Evolutionary conservation across 2,797 vertebrate species (phyloP).

Genomic region (Octomys mimax): DNA sequence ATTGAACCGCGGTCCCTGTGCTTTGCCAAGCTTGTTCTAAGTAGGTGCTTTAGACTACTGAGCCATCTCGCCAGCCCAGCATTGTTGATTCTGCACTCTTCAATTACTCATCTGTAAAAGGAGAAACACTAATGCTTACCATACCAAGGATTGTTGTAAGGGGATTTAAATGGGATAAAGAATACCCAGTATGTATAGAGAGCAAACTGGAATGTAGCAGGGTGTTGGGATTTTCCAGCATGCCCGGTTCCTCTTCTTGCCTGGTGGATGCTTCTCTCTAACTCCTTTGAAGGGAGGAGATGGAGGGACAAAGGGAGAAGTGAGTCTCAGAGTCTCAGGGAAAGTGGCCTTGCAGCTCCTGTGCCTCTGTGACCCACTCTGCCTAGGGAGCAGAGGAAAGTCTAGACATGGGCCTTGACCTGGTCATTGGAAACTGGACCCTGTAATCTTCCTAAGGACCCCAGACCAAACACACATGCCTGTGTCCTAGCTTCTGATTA

Average conservation of each 20-base stretch:
- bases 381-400: neutral
- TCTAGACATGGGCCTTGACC: neutral
- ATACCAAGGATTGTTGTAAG: neutral
- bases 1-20: too few species aligned
- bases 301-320: neutral
- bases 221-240: neutral
- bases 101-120: conserved; percentile 17
- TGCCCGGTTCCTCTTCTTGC: neutral
- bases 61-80: too few species aligned
- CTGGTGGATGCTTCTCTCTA: neutral
- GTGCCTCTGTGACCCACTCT: neutral
- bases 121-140: neutral
- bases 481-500: neutral
- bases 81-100: neutral
- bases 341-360: neutral
- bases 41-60: too few species aligned
- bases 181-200: neutral
- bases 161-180: neutral
- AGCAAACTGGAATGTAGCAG: neutral
- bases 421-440: neutral
- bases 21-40: too few species aligned
- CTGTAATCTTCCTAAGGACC: neutral
- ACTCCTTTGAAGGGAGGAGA: neutral
- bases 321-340: neutral
- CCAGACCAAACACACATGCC: neutral